These are phyloP conservation scores for Phyllotreta striolata DNA, from an alignment of 2,888 invertebrate genomes.

Conservation along the genomic window DNA sequence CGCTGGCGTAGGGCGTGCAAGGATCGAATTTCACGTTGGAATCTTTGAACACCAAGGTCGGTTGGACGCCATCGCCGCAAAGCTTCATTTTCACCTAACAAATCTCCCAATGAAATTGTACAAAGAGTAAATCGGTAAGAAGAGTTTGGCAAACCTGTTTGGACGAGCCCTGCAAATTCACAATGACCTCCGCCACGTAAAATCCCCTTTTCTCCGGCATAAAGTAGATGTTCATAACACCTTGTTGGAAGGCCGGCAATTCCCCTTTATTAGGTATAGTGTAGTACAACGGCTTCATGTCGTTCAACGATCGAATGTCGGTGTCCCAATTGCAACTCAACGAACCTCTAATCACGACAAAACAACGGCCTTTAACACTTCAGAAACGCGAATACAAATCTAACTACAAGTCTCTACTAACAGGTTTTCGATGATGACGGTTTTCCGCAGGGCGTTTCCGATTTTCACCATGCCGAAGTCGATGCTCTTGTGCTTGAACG, in stretches of 20 bases:
- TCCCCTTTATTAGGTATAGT: conserved; percentile 60
- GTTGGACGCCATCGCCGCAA: conserved; percentile 65
- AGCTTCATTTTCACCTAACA: conserved; percentile 57
- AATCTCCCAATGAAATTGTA: background rate
- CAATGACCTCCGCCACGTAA: conserved; percentile 52
- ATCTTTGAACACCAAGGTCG: conserved; percentile 64
- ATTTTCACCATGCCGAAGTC: conserved; percentile 68
- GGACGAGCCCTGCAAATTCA: conserved; percentile 64
- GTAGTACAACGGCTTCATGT: conserved; percentile 47
- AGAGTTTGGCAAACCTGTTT: background rate
- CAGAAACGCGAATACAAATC: too few species aligned
- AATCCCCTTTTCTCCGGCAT: conserved; percentile 64
- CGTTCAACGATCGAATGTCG: conserved; percentile 57
- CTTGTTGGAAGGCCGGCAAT: conserved; percentile 63
- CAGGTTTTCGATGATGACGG: conserved; percentile 67
- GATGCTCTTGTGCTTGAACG: conserved; percentile 60
- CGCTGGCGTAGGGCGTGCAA: conserved; percentile 68
- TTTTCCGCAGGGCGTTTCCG: conserved; percentile 66
- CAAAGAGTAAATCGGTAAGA: background rate
- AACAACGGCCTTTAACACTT: background rate
- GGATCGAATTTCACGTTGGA: conserved; percentile 68
- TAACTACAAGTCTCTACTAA: conserved; percentile 57
- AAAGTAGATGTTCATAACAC: conserved; percentile 66
- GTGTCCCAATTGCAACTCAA: conserved; percentile 67
- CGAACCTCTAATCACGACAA: conserved; percentile 62